Percentiles rank a stretch among this genome's conserved stretches.
phyloP scores from a whole-genome alignment of 2,797 vertebrate genomes.

The Nyctibius grandis region DNA sequence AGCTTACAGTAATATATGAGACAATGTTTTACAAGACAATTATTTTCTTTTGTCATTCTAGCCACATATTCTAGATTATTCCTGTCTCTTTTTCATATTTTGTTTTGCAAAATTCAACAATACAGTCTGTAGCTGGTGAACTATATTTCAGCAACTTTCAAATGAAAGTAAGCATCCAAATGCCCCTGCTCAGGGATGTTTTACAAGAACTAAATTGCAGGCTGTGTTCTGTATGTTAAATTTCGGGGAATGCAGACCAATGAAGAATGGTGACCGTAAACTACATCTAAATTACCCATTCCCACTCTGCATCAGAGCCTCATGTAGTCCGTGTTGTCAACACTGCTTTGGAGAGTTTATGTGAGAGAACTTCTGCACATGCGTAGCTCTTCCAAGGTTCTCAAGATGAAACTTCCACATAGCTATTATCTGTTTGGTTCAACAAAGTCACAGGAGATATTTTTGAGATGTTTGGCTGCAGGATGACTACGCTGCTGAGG shows the following conservation, averaged over 20 bases:
- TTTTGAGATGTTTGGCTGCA: background rate
- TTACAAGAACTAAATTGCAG: background rate
- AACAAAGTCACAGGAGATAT: background rate
- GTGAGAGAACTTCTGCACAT: background rate
- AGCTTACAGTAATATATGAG: background rate
- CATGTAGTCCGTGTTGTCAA: rapidly evolving
- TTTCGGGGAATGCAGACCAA: background rate
- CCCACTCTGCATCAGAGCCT: background rate
- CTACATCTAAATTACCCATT: background rate
- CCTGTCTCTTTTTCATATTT: background rate
- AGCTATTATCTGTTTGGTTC: background rate
- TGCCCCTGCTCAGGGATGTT: background rate
- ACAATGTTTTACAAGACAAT: background rate
- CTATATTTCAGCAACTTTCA: background rate
- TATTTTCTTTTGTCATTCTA: background rate
- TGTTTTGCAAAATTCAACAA: background rate
- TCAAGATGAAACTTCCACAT: background rate
- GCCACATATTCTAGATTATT: background rate
- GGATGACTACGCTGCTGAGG: background rate
- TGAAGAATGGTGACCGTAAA: background rate
- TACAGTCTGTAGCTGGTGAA: background rate
- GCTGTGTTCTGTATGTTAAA: background rate
- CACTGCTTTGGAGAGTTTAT: background rate
- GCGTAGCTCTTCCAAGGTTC: background rate
- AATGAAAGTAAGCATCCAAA: background rate